Percentiles rank a stretch among this genome's conserved stretches.
These are phyloP conservation scores for Napeogenes inachia DNA, from an alignment of 2,888 invertebrate species.

Conservation along the genomic window DNA sequence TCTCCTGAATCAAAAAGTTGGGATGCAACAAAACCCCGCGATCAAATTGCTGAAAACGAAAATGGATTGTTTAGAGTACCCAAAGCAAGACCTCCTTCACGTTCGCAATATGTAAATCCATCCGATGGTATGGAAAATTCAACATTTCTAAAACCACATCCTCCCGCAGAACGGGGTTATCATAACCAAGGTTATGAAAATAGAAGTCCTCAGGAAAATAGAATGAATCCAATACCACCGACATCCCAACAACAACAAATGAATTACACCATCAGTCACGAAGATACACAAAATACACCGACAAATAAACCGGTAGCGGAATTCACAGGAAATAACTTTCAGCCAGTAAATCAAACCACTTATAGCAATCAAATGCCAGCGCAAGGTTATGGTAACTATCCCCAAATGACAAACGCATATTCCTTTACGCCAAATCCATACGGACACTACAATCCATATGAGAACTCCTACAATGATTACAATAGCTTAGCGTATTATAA, in stretches of 20 bases:
- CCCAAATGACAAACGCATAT: constrained; percentile 68
- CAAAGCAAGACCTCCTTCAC: constrained; percentile 80
- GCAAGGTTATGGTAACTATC: constrained; percentile 70
- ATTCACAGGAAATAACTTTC: constrained; percentile 64
- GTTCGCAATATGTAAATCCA: constrained; percentile 72
- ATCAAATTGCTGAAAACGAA: constrained; percentile 60
- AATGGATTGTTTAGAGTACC: constrained; percentile 80
- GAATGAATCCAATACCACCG: constrained; percentile 46
- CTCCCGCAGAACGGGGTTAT: constrained; percentile 72
- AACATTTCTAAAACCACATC: constrained; percentile 81
- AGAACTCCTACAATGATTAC: constrained; percentile 72
- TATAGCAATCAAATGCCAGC: constrained; percentile 62
- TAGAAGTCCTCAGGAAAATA: constrained; percentile 64
- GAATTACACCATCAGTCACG: constrained; percentile 67
- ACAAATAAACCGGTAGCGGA: constrained; percentile 55
- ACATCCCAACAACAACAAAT: constrained; percentile 56
- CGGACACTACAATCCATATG: constrained; percentile 73
- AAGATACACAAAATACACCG: constrained; percentile 52
- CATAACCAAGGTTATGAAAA: constrained; percentile 65
- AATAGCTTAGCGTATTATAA: constrained; percentile 74
- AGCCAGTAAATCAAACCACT: constrained; percentile 58
- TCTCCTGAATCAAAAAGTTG: constrained; percentile 69
- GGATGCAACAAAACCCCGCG: constrained; percentile 65
- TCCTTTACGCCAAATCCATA: constrained; percentile 68
- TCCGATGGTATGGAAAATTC: constrained; percentile 68